Evolutionary conservation across 2,113 vertebrate genomes (phyloP).

Genomic region (Neolamprologus longior): DNA sequence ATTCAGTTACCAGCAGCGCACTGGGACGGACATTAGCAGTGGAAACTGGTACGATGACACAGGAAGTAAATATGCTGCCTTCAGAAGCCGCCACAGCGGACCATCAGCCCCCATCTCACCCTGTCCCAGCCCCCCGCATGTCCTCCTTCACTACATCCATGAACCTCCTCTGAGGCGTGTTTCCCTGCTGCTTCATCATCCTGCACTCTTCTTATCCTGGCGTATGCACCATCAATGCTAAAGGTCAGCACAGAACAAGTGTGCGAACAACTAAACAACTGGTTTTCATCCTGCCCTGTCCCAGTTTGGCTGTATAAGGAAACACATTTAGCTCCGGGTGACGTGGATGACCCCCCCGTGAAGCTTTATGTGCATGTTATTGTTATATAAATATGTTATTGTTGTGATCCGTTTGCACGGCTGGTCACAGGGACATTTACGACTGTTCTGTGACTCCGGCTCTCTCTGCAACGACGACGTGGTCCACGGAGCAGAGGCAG

Average conservation of each 20-base stretch:
- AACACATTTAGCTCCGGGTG: background rate
- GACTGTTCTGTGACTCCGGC: background rate
- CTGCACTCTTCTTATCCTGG: background rate
- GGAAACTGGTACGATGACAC: background rate
- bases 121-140: background rate
- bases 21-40: background rate
- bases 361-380: background rate
- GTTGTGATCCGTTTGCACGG: background rate
- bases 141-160: background rate
- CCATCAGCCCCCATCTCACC: background rate
- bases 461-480: background rate
- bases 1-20: background rate
- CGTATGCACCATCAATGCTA: background rate
- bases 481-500: background rate
- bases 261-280: background rate
- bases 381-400: background rate
- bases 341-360: background rate
- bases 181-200: background rate
- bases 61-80: background rate
- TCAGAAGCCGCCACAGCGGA: background rate
- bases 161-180: background rate
- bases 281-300: background rate
- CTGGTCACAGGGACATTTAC: background rate
- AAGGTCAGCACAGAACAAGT: background rate
- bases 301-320: background rate